phyloP scores from a whole-genome alignment of 2,888 invertebrate species.

The Scelioninae gen. 1 region DNA sequence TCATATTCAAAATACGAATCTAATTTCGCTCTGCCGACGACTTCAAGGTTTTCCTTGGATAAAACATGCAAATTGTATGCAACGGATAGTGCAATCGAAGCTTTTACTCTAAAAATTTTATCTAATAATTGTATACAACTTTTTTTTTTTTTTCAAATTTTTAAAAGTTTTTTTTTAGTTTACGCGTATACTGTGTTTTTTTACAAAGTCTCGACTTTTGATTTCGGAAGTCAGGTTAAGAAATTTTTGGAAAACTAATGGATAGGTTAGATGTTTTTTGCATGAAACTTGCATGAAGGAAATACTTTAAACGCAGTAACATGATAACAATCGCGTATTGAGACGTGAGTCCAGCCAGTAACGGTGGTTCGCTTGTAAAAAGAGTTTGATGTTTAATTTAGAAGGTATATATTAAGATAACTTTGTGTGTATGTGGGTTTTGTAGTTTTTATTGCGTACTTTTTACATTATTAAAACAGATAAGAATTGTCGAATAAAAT shows the following conservation, averaged over 20 bases:
- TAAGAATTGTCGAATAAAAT: neutral
- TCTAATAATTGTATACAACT: too few relatives aligned
- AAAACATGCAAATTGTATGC: slow-evolving; percentile 59
- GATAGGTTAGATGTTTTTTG: slow-evolving; percentile 35
- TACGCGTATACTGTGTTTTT: slow-evolving; percentile 57
- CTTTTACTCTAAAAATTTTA: neutral
- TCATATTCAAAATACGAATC: slow-evolving; percentile 56
- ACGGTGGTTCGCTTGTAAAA: slow-evolving; percentile 15
- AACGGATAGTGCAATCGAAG: slow-evolving; percentile 26
- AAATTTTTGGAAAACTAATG: slow-evolving; percentile 7
- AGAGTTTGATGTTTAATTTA: neutral
- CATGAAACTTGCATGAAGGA: slow-evolving; percentile 64
- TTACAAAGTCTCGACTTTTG: slow-evolving; percentile 10
- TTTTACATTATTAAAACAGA: neutral
- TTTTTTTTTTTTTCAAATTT: neutral
- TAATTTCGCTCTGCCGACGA: slow-evolving; percentile 7
- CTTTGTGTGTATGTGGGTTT: too few relatives aligned
- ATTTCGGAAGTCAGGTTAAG: neutral
- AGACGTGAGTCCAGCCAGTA: slow-evolving; percentile 32
- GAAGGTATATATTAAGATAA: too few relatives aligned
- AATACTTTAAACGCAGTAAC: slow-evolving; percentile 62
- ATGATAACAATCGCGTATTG: slow-evolving; percentile 50
- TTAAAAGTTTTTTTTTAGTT: slow-evolving; percentile 35
- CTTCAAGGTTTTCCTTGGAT: neutral
- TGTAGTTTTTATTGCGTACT: too few relatives aligned